Evolutionary conservation across 2,888 invertebrate species (phyloP).

Genomic region (Drosophila melanocephala): DNA sequence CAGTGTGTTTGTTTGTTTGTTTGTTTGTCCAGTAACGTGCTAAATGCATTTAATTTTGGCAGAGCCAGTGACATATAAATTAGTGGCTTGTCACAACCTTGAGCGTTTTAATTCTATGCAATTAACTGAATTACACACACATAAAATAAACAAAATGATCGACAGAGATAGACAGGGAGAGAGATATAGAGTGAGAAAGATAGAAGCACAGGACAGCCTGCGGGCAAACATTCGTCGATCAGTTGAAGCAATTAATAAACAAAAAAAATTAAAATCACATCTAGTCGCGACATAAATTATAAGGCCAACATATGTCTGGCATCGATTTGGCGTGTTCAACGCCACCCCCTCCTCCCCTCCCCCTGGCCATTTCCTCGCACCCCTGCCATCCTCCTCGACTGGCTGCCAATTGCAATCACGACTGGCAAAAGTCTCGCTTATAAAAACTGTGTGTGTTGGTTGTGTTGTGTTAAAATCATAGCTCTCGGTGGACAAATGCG

Average conservation of each 20-base stretch:
- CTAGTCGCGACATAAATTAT: slow-evolving; percentile 71
- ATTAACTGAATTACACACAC: slow-evolving; percentile 72
- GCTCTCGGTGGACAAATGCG: slow-evolving; percentile 78
- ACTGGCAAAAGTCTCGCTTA: slow-evolving; percentile 49
- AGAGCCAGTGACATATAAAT: slow-evolving; percentile 80
- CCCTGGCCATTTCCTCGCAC: background rate
- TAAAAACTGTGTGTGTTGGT: slow-evolving; percentile 22
- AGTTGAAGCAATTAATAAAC: slow-evolving; percentile 74
- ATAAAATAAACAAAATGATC: slow-evolving; percentile 31
- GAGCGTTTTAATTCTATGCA: slow-evolving; percentile 72
- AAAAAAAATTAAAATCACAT: slow-evolving; percentile 58
- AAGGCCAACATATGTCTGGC: slow-evolving; percentile 77
- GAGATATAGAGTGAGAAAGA: background rate
- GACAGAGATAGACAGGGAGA: background rate
- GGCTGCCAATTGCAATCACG: slow-evolving; percentile 80
- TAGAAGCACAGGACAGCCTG: slow-evolving; percentile 22
- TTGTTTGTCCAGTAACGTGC: slow-evolving; percentile 63
- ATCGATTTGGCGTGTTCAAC: slow-evolving; percentile 18
- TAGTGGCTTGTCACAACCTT: slow-evolving; percentile 70
- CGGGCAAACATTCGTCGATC: slow-evolving; percentile 59
- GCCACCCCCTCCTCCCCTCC: slow-evolving; percentile 15
- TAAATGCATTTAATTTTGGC: slow-evolving; percentile 80
- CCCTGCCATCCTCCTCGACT: slow-evolving; percentile 15
- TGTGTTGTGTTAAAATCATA: slow-evolving; percentile 62
- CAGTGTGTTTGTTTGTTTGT: slow-evolving; percentile 1